Evolutionary conservation across 2,797 vertebrate genomes (phyloP).

Genomic region (Gymnothorax reevesii): DNA sequence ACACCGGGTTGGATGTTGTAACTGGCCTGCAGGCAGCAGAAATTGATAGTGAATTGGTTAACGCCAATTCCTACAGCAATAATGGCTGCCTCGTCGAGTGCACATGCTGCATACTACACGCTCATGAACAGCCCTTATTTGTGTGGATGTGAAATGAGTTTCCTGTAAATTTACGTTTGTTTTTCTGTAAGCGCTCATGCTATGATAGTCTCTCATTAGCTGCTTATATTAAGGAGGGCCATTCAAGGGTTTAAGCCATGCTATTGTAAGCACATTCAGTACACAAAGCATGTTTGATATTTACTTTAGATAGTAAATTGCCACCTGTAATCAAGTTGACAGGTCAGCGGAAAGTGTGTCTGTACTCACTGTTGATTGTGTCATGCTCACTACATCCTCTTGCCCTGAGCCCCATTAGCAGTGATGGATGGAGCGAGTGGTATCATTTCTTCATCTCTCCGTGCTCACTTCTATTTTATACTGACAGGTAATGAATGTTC

Average conservation of each 20-base stretch:
- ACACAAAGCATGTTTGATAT: neutral
- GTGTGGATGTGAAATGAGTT: neutral
- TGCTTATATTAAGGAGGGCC: neutral
- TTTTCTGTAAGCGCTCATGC: neutral
- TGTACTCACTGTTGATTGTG: neutral
- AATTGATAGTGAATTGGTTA: neutral
- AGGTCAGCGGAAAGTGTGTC: neutral
- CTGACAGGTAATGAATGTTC: constrained; percentile 8
- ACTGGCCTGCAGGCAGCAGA: neutral
- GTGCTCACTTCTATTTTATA: neutral
- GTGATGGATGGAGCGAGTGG: constrained; percentile 9
- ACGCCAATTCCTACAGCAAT: neutral
- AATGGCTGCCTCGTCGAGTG: neutral
- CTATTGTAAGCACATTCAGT: neutral
- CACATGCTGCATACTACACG: neutral
- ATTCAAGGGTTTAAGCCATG: neutral
- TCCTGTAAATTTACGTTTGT: neutral
- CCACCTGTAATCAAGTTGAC: neutral
- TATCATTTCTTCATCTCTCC: neutral
- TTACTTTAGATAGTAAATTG: neutral
- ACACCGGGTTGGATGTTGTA: neutral
- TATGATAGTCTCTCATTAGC: neutral
- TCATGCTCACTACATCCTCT: neutral
- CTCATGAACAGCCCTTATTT: neutral
- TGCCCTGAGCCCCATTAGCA: constrained; percentile 5